These are phyloP conservation scores for Platyscapa corneri DNA, from an alignment of 1,140 invertebrate genomes.

Conservation along the genomic window DNA sequence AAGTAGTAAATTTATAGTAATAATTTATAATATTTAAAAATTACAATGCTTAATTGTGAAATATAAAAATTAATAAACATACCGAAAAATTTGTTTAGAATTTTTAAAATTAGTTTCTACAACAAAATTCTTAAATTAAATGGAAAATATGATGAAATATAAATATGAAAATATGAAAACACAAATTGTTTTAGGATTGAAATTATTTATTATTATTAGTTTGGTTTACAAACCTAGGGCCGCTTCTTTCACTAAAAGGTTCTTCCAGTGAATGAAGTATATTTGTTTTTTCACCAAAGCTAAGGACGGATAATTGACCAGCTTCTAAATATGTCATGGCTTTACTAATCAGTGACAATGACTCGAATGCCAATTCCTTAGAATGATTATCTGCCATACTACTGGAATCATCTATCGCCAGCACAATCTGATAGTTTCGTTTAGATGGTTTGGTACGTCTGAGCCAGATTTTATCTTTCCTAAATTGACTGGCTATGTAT, in stretches of 20 bases:
- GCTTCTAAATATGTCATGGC: conserved; percentile 95
- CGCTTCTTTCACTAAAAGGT: conserved; percentile 88
- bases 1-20: too few relatives aligned
- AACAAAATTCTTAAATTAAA: too few relatives aligned
- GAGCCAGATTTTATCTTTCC: conserved; percentile 99
- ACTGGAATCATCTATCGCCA: conserved; percentile 98
- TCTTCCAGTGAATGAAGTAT: conserved; percentile 91
- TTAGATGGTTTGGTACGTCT: conserved; percentile 95
- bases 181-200: too few relatives aligned
- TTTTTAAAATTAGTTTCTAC: too few relatives aligned
- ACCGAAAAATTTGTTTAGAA: too few relatives aligned
- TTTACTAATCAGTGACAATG: conserved; percentile 92
- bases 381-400: conserved; percentile 93
- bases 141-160: too few relatives aligned
- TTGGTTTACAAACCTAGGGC: conserved; percentile 77
- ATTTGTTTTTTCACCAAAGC: conserved; percentile 91
- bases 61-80: too few relatives aligned
- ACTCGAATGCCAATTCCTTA: conserved; percentile 94
- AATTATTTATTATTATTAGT: not conserved
- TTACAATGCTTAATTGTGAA: too few relatives aligned
- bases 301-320: conserved; percentile 92
- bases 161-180: too few relatives aligned
- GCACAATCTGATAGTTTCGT: conserved; percentile 95
- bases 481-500: conserved; percentile 98
- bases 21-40: too few relatives aligned